These are phyloP conservation scores for Lasiurus borealis DNA, from an alignment of 2,113 vertebrate genomes.

Conservation along the genomic window DNA sequence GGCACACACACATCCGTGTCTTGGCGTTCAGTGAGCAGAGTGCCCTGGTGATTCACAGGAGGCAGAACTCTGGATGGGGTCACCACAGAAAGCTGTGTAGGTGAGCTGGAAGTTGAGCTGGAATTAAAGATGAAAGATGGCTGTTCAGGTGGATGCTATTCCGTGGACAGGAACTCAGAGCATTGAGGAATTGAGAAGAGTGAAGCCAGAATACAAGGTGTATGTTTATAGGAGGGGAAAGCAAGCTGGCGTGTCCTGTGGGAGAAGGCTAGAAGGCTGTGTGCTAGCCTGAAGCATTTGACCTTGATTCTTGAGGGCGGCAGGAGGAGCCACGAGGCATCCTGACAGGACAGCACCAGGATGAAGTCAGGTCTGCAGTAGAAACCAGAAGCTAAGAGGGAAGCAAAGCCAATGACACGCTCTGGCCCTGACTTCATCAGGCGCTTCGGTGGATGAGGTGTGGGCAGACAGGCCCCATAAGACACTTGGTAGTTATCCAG, in stretches of 20 bases:
- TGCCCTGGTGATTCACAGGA: not conserved
- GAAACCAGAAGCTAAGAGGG: not conserved
- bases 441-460: not conserved
- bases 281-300: not conserved
- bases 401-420: rapidly evolving
- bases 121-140: not conserved
- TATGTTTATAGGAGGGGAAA: not conserved
- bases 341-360: not conserved
- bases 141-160: not conserved
- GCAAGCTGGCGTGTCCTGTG: not conserved
- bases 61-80: not conserved
- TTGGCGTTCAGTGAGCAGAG: not conserved
- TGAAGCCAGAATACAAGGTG: not conserved
- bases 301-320: not conserved
- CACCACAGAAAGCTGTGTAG: not conserved
- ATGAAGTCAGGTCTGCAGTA: not conserved
- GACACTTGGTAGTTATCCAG: not conserved
- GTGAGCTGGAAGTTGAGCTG: not conserved
- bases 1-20: not conserved
- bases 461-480: not conserved
- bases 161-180: not conserved
- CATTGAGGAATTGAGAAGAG: not conserved
- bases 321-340: not conserved
- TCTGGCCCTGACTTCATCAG: not conserved
- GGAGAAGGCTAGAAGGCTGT: not conserved